phyloP scores from a whole-genome alignment of 2,888 invertebrate species.

The Lycaena phlaeas region DNA sequence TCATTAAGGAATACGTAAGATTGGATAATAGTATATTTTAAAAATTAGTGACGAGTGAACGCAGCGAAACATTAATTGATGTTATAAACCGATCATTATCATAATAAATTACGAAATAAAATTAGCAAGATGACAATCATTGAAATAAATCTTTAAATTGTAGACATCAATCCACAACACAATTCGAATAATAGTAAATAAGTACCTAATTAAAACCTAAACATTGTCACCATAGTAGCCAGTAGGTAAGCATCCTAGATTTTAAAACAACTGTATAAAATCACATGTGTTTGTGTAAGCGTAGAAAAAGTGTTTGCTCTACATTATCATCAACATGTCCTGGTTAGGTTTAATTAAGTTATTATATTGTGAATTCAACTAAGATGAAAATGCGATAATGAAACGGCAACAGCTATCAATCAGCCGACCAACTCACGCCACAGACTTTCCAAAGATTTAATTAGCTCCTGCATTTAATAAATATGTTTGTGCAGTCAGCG shows the following conservation, averaged over 20 bases:
- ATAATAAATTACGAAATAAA: too few species aligned
- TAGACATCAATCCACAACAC: too few species aligned
- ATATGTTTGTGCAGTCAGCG: constrained; percentile 63
- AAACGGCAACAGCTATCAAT: constrained; percentile 30
- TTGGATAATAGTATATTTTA: neutral
- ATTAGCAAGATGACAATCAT: too few species aligned
- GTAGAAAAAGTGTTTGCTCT: neutral
- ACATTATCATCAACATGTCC: neutral
- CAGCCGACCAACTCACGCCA: constrained; percentile 32
- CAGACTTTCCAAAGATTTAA: constrained; percentile 64
- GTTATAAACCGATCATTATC: too few species aligned
- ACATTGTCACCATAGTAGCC: too few species aligned
- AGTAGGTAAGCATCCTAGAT: neutral
- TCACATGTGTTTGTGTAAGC: neutral
- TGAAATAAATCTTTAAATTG: too few species aligned
- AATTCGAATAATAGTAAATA: too few species aligned
- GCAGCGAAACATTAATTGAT: too few species aligned
- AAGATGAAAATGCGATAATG: constrained; percentile 61
- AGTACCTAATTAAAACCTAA: too few species aligned
- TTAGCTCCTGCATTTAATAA: constrained; percentile 64
- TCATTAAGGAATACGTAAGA: neutral
- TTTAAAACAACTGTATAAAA: neutral
- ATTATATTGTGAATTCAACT: constrained; percentile 34
- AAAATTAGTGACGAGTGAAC: too few species aligned
- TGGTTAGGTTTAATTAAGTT: constrained; percentile 34